Base-by-base conservation (phyloP, 2,888 invertebrate species). In the Patella caerulea region DNA sequence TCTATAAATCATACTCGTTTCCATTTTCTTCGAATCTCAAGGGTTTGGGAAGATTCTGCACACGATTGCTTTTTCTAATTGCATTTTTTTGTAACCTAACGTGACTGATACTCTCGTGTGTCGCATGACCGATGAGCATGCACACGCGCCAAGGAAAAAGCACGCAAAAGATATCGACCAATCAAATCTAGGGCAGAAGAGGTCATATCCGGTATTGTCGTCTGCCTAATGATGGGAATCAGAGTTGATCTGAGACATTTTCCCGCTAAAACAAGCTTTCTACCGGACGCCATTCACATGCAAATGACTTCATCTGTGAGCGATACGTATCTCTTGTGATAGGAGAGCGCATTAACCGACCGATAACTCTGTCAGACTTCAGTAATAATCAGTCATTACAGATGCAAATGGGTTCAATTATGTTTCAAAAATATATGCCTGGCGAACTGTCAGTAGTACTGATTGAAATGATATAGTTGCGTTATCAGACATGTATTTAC, bases 221-320 rank as follows among this genome's bases (percentile, higher is more conserved):
- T 65, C 65, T 65, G 65, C 24, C 65, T 65, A 65, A 65, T 65
- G 65, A 65, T 65, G 65, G 65, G 19, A 24, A 65, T 65, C 65
- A 65, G 12, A 14, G 24, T 65, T 24, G 24, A 65, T 65, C 24
- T 24, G 24, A 65, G 65, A 65, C 65, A 65, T 65, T 65, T 65
- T 65, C 65, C 65, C 65, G 24, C 65, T 65, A 24, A 65, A 65
- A 65, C 65, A 65, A 65, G 65, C 65, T 24, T 65, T 65, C 24
- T 65, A 65, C 65, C 65, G 65, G 65, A 65, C 65, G 65, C 19
- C 65, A 65, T 65, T 65, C 65, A 65, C 65, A 65, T 65, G 65
- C 65, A 65, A 65, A 65, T 65, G 65, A 65, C 65, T 65, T 65
- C 65, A 65, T 65, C 65, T 24, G 65, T 65, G 65, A 65, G 65